These are phyloP conservation scores for Prosopocoilus inquinatus DNA, from an alignment of 2,888 invertebrate species.

Conservation along the genomic window DNA sequence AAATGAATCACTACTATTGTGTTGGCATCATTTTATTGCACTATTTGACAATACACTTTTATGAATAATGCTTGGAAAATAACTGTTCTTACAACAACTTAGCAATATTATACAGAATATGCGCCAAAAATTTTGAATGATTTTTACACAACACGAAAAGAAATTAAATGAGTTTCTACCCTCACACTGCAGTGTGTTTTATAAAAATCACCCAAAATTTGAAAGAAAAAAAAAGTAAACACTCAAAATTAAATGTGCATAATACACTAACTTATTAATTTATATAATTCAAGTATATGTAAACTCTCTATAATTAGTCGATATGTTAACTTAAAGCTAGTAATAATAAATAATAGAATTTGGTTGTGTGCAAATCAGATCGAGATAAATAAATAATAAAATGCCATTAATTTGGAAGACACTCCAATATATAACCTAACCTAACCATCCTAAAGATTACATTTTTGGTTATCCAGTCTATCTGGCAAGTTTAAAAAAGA, in stretches of 20 bases:
- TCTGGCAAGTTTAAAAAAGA: slow-evolving; percentile 30
- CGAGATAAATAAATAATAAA: slow-evolving; percentile 23
- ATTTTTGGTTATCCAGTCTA: slow-evolving; percentile 44
- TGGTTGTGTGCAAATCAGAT: slow-evolving; percentile 21
- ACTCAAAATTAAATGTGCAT: slow-evolving; percentile 14
- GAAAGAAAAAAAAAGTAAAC: slow-evolving; percentile 20
- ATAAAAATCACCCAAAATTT: slow-evolving; percentile 24
- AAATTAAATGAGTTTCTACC: no score
- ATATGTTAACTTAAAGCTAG: background rate
- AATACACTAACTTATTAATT: slow-evolving; percentile 10
- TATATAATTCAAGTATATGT: background rate
- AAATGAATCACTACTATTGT: slow-evolving; percentile 33
- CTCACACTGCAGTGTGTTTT: background rate
- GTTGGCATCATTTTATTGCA: slow-evolving; percentile 49
- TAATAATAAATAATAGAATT: slow-evolving; percentile 17
- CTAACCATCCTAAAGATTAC: slow-evolving; percentile 27
- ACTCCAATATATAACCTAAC: slow-evolving; percentile 24
- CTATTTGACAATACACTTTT: slow-evolving; percentile 43
- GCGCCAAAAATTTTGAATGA: slow-evolving; percentile 24
- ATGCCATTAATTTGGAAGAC: slow-evolving; percentile 32
- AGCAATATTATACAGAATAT: slow-evolving; percentile 17
- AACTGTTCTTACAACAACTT: slow-evolving; percentile 50
- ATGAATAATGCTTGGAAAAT: slow-evolving; percentile 50
- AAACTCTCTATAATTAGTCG: background rate
- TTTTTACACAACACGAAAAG: slow-evolving; percentile 16